Conservation (phyloP, 1,140 invertebrate species). For the Lanistes nyassanus region DNA sequence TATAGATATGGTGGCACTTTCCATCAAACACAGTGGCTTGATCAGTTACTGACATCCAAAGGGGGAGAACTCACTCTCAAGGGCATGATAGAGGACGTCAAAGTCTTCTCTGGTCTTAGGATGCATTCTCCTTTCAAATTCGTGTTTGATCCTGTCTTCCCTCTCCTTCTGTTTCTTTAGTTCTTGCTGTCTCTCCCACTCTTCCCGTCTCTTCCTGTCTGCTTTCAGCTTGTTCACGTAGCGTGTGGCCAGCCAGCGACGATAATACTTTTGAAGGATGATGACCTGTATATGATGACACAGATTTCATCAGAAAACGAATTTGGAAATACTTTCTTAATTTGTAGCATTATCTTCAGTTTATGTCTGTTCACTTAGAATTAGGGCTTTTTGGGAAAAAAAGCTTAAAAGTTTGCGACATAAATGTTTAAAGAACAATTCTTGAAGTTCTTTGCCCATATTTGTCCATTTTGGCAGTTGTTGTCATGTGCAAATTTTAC, state of each 20-base stretch:
- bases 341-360: no score
- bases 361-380: no score
- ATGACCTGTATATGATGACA: conserved; percentile 44
- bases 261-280: conserved; percentile 56
- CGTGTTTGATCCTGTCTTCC: conserved; percentile 62
- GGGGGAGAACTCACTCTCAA: conserved; percentile 60
- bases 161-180: conserved; percentile 64
- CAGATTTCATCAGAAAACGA: no score
- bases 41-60: no score
- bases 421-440: no score
- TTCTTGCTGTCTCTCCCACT: conserved; percentile 63
- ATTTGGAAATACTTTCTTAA: no score
- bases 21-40: neutral
- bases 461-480: no score
- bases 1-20: neutral
- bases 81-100: conserved; percentile 65
- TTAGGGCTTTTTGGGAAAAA: no score
- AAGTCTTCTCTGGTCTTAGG: conserved; percentile 68
- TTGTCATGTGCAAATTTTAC: no score
- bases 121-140: conserved; percentile 66
- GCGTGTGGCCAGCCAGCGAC: conserved; percentile 55
- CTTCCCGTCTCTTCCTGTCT: conserved; percentile 55
- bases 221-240: conserved; percentile 57
- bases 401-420: no score
- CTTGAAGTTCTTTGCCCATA: no score